Conservation (phyloP, 2,888 invertebrate genomes). For the Sinopyrophorus schimmeli region DNA sequence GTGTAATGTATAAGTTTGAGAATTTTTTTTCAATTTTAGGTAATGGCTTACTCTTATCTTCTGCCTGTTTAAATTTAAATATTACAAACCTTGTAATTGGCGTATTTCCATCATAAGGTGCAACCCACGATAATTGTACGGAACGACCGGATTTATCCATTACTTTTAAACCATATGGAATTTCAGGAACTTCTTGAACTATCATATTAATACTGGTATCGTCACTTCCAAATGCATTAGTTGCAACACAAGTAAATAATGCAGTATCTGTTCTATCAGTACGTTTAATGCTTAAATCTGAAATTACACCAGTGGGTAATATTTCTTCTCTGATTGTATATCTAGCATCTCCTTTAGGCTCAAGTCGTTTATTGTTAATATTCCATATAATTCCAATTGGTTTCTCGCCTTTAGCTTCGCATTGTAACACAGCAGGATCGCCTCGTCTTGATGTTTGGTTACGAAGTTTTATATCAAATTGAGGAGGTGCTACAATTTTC, state of each 20-base stretch:
- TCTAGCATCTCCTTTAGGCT: slow-evolving; percentile 87
- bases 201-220: slow-evolving; percentile 96
- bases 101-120: slow-evolving; percentile 90
- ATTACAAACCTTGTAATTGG: slow-evolving; percentile 73
- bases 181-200: slow-evolving; percentile 89
- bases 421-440: slow-evolving; percentile 88
- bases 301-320: slow-evolving; percentile 82
- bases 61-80: too few relatives aligned
- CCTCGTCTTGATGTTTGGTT: slow-evolving; percentile 90
- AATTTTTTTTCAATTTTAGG: too few relatives aligned
- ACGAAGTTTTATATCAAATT: slow-evolving; percentile 88
- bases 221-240: slow-evolving; percentile 91
- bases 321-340: slow-evolving; percentile 88
- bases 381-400: slow-evolving; percentile 95
- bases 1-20: too few relatives aligned
- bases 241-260: slow-evolving; percentile 88
- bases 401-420: slow-evolving; percentile 92
- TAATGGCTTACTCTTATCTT: not conserved
- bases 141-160: slow-evolving; percentile 89
- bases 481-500: slow-evolving; percentile 75
- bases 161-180: slow-evolving; percentile 85
- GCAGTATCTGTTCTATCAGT: slow-evolving; percentile 89
- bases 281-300: slow-evolving; percentile 85
- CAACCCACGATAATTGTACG: slow-evolving; percentile 89
- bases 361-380: slow-evolving; percentile 90